These are phyloP conservation scores for Morus bassanus DNA, from an alignment of 2,797 vertebrate genomes.

Conservation along the genomic window DNA sequence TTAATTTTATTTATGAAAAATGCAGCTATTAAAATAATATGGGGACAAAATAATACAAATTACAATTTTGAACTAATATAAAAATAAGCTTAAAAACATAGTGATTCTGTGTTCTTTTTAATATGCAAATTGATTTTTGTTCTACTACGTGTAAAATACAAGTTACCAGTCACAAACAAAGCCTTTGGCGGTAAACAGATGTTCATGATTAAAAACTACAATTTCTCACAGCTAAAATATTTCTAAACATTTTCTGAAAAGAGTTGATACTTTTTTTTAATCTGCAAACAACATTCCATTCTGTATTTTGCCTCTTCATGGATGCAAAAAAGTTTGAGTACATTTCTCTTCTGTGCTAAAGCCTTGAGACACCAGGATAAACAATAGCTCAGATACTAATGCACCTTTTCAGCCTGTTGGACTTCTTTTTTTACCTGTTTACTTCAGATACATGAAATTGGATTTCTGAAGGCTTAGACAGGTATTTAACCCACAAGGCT, in stretches of 20 bases:
- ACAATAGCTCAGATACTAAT: background rate
- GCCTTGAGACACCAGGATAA: background rate
- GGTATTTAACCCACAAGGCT: background rate
- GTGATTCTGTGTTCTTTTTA: background rate
- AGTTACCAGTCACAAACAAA: background rate
- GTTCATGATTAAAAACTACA: background rate
- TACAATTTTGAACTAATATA: background rate
- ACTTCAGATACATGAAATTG: background rate
- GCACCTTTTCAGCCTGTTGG: background rate
- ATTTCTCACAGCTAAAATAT: background rate
- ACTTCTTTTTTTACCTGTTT: background rate
- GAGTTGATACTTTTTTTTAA: background rate
- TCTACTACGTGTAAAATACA: background rate
- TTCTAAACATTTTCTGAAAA: background rate
- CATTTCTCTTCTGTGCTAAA: background rate
- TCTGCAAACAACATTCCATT: background rate
- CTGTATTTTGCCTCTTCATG: background rate
- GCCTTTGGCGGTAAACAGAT: background rate
- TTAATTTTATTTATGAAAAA: background rate
- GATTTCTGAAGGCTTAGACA: background rate
- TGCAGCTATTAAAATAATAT: background rate
- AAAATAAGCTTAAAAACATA: background rate
- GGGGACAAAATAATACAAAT: background rate
- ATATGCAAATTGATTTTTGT: background rate
- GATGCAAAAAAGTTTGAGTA: background rate